Evolutionary conservation across 2,888 invertebrate species (phyloP).

Genomic region (Nemotelus nigrinus): DNA sequence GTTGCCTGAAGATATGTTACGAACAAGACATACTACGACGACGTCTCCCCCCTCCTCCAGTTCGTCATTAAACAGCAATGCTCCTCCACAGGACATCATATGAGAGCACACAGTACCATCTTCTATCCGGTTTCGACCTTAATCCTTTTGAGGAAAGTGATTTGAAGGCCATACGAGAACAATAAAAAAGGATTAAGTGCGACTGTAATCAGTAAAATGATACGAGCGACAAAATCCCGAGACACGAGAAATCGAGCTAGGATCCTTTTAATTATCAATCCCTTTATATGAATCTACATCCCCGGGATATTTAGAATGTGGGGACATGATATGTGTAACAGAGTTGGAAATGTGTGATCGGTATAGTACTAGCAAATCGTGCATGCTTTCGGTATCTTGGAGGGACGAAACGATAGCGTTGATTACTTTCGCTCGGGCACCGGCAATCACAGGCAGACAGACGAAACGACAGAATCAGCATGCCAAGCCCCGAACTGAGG

Average conservation of each 20-base stretch:
- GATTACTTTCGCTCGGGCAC: slow-evolving; percentile 28
- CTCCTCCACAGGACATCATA: slow-evolving; percentile 14
- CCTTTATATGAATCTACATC: slow-evolving; percentile 43
- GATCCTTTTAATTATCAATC: slow-evolving; percentile 50
- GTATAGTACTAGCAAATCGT: neutral
- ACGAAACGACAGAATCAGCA: no score
- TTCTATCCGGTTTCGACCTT: slow-evolving; percentile 15
- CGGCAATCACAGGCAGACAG: slow-evolving; percentile 3
- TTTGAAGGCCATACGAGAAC: slow-evolving; percentile 43
- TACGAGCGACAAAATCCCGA: slow-evolving; percentile 12
- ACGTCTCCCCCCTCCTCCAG: slow-evolving; percentile 3
- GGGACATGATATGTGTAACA: slow-evolving; percentile 22
- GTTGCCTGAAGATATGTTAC: slow-evolving; percentile 17
- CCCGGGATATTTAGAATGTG: slow-evolving; percentile 20
- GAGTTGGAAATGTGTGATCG: slow-evolving; percentile 12
- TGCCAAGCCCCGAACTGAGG: no score
- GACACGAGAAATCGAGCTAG: slow-evolving; percentile 17
- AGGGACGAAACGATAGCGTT: slow-evolving; percentile 29
- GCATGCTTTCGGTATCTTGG: slow-evolving; percentile 26
- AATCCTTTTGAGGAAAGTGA: slow-evolving; percentile 40
- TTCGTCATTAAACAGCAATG: slow-evolving; percentile 2
- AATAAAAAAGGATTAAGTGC: slow-evolving; percentile 50
- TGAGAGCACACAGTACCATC: slow-evolving; percentile 9
- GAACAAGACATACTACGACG: slow-evolving; percentile 24
- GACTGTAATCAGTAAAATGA: slow-evolving; percentile 47